These are phyloP conservation scores for Capitulum mitella DNA, from an alignment of 2,888 invertebrate species.

Conservation along the genomic window DNA sequence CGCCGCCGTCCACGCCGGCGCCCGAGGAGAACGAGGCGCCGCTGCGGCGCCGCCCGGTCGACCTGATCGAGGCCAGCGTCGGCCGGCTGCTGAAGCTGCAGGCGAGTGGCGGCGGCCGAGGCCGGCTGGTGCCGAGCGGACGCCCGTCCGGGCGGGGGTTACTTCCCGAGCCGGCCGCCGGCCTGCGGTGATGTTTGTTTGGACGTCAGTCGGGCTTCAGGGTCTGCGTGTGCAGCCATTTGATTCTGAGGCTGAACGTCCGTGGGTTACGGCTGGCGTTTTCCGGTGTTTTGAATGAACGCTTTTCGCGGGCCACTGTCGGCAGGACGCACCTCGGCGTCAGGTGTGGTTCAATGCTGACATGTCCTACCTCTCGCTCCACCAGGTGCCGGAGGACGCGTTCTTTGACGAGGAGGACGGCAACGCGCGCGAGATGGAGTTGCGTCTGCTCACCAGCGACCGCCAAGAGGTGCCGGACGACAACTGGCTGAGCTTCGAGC, in stretches of 20 bases:
- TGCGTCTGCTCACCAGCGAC: conserved; percentile 66
- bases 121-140: too few relatives aligned
- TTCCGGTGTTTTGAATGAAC: too few relatives aligned
- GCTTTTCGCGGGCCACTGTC: too few relatives aligned
- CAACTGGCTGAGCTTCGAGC: conserved; percentile 84
- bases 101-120: conserved; percentile 48
- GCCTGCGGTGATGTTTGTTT: not conserved
- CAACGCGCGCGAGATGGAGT: conserved; percentile 60
- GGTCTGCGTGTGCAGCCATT: too few relatives aligned
- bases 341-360: too few relatives aligned
- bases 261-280: too few relatives aligned
- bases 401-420: conserved; percentile 85
- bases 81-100: conserved; percentile 72
- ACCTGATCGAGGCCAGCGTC: conserved; percentile 70
- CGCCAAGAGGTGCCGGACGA: conserved; percentile 55
- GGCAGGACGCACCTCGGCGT: too few relatives aligned
- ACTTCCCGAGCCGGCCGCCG: too few relatives aligned
- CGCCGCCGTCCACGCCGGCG: not conserved
- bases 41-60: conserved; percentile 72
- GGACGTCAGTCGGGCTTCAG: not conserved
- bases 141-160: too few relatives aligned
- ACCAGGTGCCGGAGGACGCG: conserved; percentile 58
- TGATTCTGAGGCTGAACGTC: too few relatives aligned
- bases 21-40: conserved; percentile 62
- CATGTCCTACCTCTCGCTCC: too few relatives aligned